These are phyloP conservation scores for Pseudoatta argentina DNA, from an alignment of 1,140 invertebrate species.

Conservation along the genomic window DNA sequence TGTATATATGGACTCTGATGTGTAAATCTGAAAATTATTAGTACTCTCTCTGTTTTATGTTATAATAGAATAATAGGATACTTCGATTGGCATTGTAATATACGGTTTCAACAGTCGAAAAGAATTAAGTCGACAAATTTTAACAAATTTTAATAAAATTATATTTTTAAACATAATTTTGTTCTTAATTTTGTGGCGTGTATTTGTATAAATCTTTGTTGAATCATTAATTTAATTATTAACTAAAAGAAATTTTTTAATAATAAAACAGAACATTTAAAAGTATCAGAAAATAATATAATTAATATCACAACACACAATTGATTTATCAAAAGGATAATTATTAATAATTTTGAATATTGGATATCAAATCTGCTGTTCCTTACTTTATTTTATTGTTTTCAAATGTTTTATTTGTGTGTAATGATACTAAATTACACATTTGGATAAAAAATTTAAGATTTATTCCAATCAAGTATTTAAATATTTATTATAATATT, in stretches of 20 bases:
- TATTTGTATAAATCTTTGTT: background rate
- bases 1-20: background rate
- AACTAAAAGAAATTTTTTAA: background rate
- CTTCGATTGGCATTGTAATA: constrained; percentile 32
- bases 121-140: constrained; percentile 15
- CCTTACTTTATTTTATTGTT: too few relatives aligned
- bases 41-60: background rate
- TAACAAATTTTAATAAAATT: constrained; percentile 9
- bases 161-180: background rate
- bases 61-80: background rate
- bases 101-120: background rate
- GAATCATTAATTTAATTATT: background rate
- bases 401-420: too few relatives aligned
- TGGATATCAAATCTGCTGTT: too few relatives aligned
- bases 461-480: too few relatives aligned
- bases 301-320: too few relatives aligned
- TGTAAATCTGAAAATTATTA: background rate
- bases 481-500: too few relatives aligned
- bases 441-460: too few relatives aligned
- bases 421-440: too few relatives aligned
- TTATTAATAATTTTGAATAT: too few relatives aligned
- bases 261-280: too few relatives aligned
- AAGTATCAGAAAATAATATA: too few relatives aligned
- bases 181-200: background rate
- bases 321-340: too few relatives aligned